Conservation (phyloP, 1,140 invertebrate genomes). For the Dryas iulia region DNA sequence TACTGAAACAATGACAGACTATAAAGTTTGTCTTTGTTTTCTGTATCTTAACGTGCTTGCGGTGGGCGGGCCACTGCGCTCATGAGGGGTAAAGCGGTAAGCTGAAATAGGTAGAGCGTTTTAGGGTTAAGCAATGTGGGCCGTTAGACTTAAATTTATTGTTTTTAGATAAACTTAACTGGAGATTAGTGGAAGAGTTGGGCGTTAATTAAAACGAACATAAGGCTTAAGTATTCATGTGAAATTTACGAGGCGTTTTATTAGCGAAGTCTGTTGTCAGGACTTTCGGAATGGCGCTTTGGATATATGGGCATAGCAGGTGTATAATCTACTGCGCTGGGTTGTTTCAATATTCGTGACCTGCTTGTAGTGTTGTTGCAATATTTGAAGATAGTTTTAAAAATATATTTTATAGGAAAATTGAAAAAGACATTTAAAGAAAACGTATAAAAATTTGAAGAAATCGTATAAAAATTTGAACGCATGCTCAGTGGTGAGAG, state of each 20-base stretch:
- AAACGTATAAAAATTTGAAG: no score
- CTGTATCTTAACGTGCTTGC: slow-evolving; percentile 67
- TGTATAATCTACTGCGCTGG: background rate
- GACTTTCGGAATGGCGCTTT: slow-evolving; percentile 13
- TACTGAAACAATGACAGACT: slow-evolving; percentile 70
- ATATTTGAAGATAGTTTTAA: background rate
- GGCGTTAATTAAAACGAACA: slow-evolving; percentile 34
- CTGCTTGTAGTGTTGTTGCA: background rate
- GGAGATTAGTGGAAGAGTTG: slow-evolving; percentile 45
- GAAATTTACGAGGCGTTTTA: slow-evolving; percentile 32
- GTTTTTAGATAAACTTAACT: slow-evolving; percentile 70
- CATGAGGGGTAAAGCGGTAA: slow-evolving; percentile 38
- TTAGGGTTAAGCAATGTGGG: slow-evolving; percentile 61
- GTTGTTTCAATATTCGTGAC: background rate
- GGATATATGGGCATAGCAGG: slow-evolving; percentile 10
- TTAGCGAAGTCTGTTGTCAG: slow-evolving; percentile 19
- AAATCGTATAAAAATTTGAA: no score
- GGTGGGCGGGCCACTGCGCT: slow-evolving; percentile 55
- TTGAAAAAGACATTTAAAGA: no score
- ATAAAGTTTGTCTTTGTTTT: slow-evolving; percentile 73
- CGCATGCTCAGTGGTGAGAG: no score
- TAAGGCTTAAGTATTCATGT: slow-evolving; percentile 21
- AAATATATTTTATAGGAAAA: no score
- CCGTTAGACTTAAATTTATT: slow-evolving; percentile 67
- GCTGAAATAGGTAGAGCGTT: slow-evolving; percentile 52